These are phyloP conservation scores for Paradoxurus hermaphroditus DNA, from an alignment of 2,113 vertebrate species.

Conservation along the genomic window DNA sequence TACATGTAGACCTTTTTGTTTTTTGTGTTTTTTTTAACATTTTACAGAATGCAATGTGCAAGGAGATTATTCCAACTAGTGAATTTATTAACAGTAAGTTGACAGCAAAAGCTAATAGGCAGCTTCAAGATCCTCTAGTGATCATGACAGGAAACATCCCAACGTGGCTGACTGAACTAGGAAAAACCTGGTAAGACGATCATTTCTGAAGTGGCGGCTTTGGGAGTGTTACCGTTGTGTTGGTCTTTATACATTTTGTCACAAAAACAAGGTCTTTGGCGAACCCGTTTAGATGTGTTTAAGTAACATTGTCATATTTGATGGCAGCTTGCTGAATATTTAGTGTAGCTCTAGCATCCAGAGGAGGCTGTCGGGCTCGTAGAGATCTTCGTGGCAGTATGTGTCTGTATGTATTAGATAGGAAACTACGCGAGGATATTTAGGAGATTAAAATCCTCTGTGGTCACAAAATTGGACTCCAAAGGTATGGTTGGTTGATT, in stretches of 20 bases:
- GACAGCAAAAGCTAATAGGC: slow-evolving; percentile 98
- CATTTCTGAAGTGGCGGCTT: neutral
- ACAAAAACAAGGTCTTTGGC: neutral
- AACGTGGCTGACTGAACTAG: slow-evolving; percentile 97
- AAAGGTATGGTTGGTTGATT: neutral
- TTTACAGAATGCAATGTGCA: slow-evolving; percentile 95
- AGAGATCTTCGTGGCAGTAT: neutral
- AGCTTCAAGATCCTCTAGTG: slow-evolving; percentile 98
- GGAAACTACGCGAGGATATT: neutral
- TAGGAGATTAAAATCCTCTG: neutral
- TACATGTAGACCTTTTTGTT: neutral
- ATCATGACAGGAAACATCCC: slow-evolving; percentile 99
- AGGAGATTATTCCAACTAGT: slow-evolving; percentile 95
- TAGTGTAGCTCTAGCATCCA: neutral
- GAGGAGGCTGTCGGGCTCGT: neutral
- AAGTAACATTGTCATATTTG: neutral
- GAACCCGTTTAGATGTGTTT: neutral
- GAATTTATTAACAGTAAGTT: slow-evolving; percentile 99
- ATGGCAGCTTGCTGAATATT: neutral
- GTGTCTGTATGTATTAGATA: neutral
- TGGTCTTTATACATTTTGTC: slow-evolving; percentile 7
- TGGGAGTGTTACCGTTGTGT: neutral
- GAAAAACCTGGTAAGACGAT: slow-evolving; percentile 94
- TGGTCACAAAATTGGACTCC: neutral
- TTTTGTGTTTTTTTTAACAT: slow-evolving; percentile 58